Evolutionary conservation across 2,888 invertebrate species (phyloP), one percentile per base, ranked within the genome.

Genomic region (Imbricaverruca yamaguchii): DNA sequence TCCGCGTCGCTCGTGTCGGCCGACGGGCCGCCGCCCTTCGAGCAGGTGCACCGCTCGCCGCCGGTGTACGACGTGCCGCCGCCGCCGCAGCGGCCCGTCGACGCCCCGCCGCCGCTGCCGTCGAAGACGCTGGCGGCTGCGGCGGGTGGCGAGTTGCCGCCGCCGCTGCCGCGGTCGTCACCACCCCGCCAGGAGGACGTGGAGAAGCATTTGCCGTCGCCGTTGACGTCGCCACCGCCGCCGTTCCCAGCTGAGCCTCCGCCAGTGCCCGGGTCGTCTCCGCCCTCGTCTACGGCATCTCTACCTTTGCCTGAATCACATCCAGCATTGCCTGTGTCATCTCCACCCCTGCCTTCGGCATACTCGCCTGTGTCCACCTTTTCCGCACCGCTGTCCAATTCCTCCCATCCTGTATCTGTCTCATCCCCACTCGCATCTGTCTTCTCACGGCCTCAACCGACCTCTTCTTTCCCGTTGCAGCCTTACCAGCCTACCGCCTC

Each of bases 51-150:
- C 10, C 7, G 13, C 53, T 63, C 65, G 11, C 65, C 67, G 61
- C 25, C 25, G 56, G 53, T 56, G 56, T 25, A 23, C 80, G 57
- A 59, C 61, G 61, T 80, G 61, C 80, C 80, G 10, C 80, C 21
- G 15, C 80, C 80, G 21, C 80, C 8, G 23, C 65, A 55, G 57
- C 55, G 25, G n/a, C 12, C 25, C 53, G 21, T 18, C 57, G 18
- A 15, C 9, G 9, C 23, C 3, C 80, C 8, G 23, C 80, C 80
- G 23, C 65, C 80, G 63, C 80, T 11, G 12, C 12, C 59, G 59
- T 11, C 12, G 59, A 15, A 59, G 12, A 59, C 59, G 15, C 3
- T 1, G 15, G 1, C 59, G 59, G 59, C 59, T 15, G 59, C 12
- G 59, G 59, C 1, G 59, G 39, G 39, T 39, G 39, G 4, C 39